Conservation (phyloP, 2,113 vertebrate species). For the Talpa occidentalis region DNA sequence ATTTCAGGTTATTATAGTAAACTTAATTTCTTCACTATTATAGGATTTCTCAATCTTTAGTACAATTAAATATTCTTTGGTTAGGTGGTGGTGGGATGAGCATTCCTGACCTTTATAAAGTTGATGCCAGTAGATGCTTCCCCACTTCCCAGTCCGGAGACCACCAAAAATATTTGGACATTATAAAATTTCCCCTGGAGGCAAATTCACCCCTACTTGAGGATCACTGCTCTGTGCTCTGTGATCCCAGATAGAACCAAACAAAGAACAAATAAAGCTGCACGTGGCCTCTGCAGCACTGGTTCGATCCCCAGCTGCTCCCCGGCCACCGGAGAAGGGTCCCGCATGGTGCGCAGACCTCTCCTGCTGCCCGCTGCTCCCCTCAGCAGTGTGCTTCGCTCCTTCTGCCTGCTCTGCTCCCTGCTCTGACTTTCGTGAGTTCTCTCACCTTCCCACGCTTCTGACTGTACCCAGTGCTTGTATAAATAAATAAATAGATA, state of each 20-base stretch:
- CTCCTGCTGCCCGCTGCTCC: no score
- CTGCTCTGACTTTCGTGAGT: no score
- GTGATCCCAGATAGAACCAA: neutral
- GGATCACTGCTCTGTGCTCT: neutral
- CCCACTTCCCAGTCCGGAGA: neutral
- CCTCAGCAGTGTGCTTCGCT: no score
- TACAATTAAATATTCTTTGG: neutral
- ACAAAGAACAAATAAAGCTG: neutral
- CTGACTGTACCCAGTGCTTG: no score
- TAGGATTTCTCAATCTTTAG: neutral
- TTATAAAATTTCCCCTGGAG: neutral
- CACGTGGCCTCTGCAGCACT: no score
- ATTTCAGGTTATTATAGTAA: neutral
- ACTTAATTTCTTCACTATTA: neutral
- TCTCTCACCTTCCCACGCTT: no score
- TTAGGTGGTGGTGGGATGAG: neutral
- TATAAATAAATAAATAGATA: no score
- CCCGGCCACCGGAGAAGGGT: no score
- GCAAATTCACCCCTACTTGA: neutral
- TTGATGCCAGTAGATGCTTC: neutral
- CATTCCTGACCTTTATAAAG: neutral
- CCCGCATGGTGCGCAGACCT: no score
- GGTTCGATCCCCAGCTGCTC: no score
- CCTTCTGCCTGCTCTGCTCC: no score
- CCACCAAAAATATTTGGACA: neutral